A percentile compares a stretch with the other conserved stretches of the same genome.
Conservation (phyloP, 2,888 invertebrate species). For the Psylliodes chrysocephalus region DNA sequence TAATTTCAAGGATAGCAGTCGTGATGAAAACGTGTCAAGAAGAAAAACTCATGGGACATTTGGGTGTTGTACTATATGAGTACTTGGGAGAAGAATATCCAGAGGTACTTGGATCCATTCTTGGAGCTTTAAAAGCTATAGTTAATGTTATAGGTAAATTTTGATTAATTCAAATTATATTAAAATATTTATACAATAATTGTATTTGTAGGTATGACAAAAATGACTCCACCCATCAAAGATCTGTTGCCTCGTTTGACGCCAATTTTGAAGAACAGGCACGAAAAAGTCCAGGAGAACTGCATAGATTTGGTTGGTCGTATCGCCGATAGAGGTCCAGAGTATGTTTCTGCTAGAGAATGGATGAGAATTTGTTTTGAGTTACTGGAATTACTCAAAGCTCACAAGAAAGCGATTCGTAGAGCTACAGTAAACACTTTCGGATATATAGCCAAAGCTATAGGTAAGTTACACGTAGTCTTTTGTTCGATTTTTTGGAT, state of each 20-base stretch:
- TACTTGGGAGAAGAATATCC: conserved; percentile 99
- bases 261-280: conserved; percentile 97
- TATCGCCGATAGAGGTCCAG: conserved; percentile 98
- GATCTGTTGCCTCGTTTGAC: conserved; percentile 96
- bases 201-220: conserved; percentile 86
- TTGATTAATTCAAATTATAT: neutral
- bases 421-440: conserved; percentile 99
- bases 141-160: conserved; percentile 93
- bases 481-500: too few relatives aligned
- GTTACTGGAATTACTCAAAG: conserved; percentile 93
- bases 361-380: conserved; percentile 99
- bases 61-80: conserved; percentile 98
- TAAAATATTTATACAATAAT: too few relatives aligned
- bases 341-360: conserved; percentile 98
- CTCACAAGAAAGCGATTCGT: conserved; percentile 98
- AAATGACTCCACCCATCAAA: conserved; percentile 99
- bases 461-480: too few relatives aligned
- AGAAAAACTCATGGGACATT: conserved; percentile 99
- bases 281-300: conserved; percentile 94
- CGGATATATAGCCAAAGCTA: conserved; percentile 99
- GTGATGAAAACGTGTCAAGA: conserved; percentile 99
- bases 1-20: conserved; percentile 96
- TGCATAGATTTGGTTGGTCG: conserved; percentile 99
- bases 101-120: conserved; percentile 96
- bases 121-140: conserved; percentile 98